Base-by-base conservation (phyloP, 2,888 invertebrate species). In the Folsomia candida region DNA sequence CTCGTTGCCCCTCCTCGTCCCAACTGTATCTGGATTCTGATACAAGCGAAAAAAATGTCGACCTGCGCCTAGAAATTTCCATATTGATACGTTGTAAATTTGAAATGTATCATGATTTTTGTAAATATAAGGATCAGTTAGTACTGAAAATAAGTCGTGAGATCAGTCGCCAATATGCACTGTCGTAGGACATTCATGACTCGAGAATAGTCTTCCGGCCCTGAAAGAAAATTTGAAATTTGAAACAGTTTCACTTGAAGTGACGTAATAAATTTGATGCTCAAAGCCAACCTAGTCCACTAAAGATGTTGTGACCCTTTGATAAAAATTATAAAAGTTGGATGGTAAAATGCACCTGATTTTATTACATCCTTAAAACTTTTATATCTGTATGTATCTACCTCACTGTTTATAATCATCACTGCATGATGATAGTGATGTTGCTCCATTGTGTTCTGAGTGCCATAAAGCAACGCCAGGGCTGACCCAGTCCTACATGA, bases 361-460 rank as follows among this genome's bases (percentile, higher is more conserved):
- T 51, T 58, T 25, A 37, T 22, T 62, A 29, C 62, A 61, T n/a
- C 22, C 27, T 14, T 6, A 64, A 6, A 18, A 64, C 27, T 47
- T 61, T 25, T 58, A n/a, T n/a, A 29, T 25, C 18, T 57, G 51
- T 25, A 1, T 22, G 3, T 62, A 67, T 81, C 79, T 81, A 86
- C 86, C 82, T 86, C 85, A 72, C 85, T 85, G 78, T 85, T 86
- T 80, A 88, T 83, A 61, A 88, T 87, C 81, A 87, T 86, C 60
- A 88, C 87, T 3, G 87, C 87, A 80, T 87, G 87, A 81, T 88
- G 88, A 82, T 88, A 88, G 81, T 88, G 88, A 79, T 87, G 87
- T 76, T 87, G 87, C 78, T 88, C 88, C 87, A 88, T 87, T 24
- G 87, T 87, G 64, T 87, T 87, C 58, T 87, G 87, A 57, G 86